phyloP scores from a whole-genome alignment of 2,888 invertebrate genomes.

The Macropis europaea region DNA sequence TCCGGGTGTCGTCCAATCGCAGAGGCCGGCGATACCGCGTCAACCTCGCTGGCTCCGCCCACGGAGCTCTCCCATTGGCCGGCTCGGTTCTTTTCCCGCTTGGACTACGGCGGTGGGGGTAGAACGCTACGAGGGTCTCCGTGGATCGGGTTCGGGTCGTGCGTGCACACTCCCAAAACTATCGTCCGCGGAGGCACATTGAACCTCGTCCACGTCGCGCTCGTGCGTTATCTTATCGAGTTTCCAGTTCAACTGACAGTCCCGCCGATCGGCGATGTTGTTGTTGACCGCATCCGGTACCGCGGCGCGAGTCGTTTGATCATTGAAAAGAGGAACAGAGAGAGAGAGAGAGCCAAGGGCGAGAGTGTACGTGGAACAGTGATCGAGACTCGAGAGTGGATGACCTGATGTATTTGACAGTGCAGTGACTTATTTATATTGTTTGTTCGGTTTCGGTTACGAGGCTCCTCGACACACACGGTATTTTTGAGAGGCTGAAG shows the following conservation, averaged over 20 bases:
- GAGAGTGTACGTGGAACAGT: constrained; percentile 27
- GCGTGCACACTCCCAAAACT: constrained; percentile 60
- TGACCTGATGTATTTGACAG: constrained; percentile 37
- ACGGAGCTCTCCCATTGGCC: constrained; percentile 37
- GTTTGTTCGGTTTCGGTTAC: constrained; percentile 17
- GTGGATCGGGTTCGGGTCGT: constrained; percentile 37
- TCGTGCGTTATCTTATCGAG: constrained; percentile 8
- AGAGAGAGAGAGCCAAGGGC: background rate
- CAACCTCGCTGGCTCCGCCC: constrained; percentile 32
- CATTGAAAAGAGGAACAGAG: background rate
- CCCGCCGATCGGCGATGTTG: background rate
- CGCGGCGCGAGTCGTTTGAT: constrained; percentile 8
- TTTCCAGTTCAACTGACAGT: background rate
- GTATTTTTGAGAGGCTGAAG: constrained; percentile 6
- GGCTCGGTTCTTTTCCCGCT: background rate
- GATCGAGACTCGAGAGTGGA: constrained; percentile 44
- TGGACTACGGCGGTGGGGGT: background rate
- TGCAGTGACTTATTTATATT: constrained; percentile 53
- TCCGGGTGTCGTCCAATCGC: constrained; percentile 50
- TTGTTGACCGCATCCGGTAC: background rate
- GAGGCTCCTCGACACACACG: background rate
- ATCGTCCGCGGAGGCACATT: constrained; percentile 52
- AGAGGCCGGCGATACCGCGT: background rate
- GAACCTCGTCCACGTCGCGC: constrained; percentile 27
- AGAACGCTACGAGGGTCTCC: constrained; percentile 32